These are phyloP conservation scores for Sesia apiformis DNA, from an alignment of 2,888 invertebrate genomes.

Conservation along the genomic window DNA sequence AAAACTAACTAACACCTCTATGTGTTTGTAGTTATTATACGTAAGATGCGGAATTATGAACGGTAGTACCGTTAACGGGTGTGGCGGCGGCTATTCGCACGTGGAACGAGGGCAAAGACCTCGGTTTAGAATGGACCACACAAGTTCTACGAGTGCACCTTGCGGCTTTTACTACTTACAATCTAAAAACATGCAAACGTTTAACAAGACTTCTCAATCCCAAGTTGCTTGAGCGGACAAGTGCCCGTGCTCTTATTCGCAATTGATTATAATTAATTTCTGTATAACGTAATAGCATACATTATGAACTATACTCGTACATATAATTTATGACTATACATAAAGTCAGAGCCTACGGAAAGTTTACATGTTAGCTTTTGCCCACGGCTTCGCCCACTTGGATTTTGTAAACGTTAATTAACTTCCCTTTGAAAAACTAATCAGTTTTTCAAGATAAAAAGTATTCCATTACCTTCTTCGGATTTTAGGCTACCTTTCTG, in stretches of 20 bases:
- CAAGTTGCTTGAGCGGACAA: not conserved
- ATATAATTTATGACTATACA: too few relatives aligned
- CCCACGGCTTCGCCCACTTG: too few relatives aligned
- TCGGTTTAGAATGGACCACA: conserved; percentile 21
- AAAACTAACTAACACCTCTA: not conserved
- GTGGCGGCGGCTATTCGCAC: conserved; percentile 36
- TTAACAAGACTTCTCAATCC: not conserved
- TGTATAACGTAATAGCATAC: not conserved
- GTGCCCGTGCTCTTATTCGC: not conserved
- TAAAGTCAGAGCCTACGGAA: too few relatives aligned
- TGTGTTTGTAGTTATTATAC: conserved; percentile 1
- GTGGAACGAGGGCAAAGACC: conserved; percentile 47
- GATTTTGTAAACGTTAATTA: too few relatives aligned
- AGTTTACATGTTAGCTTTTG: too few relatives aligned
- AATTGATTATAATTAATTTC: not conserved
- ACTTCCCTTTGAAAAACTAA: too few relatives aligned
- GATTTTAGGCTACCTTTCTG: too few relatives aligned
- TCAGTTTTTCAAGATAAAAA: too few relatives aligned
- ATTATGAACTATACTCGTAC: too few relatives aligned
- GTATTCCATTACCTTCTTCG: too few relatives aligned
- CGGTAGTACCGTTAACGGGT: conserved; percentile 43
- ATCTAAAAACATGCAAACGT: not conserved
- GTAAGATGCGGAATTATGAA: conserved; percentile 9
- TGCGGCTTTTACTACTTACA: not conserved
- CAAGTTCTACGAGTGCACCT: conserved; percentile 10